Conservation (phyloP, 2,797 vertebrate species). For the Paramormyrops hopkinsi region DNA sequence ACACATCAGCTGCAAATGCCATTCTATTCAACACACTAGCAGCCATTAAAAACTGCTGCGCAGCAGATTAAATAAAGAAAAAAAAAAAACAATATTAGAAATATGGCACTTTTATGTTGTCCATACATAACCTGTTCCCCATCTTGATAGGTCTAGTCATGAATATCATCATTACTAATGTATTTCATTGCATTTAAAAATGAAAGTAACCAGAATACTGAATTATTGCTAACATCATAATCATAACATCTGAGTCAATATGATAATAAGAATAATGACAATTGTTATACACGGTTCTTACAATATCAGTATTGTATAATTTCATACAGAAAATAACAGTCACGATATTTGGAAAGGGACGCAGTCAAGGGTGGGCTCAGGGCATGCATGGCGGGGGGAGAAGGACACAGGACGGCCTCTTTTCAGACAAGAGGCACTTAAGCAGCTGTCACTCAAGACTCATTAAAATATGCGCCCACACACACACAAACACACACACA, state of each 20-base stretch:
- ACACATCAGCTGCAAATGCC: slow-evolving; percentile 51
- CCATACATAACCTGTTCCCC: slow-evolving; percentile 50
- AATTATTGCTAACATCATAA: slow-evolving; percentile 67
- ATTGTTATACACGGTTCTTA: slow-evolving; percentile 22
- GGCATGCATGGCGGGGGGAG: slow-evolving; percentile 54
- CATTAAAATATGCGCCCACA: slow-evolving; percentile 13
- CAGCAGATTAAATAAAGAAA: slow-evolving; percentile 34
- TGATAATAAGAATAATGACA: slow-evolving; percentile 33
- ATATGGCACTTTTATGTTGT: slow-evolving; percentile 60
- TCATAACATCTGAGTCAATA: slow-evolving; percentile 43
- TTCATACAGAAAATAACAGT: slow-evolving; percentile 63
- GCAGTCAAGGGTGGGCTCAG: slow-evolving; percentile 35
- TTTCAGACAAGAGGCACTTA: slow-evolving; percentile 43
- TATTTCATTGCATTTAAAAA: slow-evolving; percentile 57
- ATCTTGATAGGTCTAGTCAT: slow-evolving; percentile 19
- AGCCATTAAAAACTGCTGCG: slow-evolving; percentile 43
- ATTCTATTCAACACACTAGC: slow-evolving; percentile 49
- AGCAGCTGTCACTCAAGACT: slow-evolving; percentile 45
- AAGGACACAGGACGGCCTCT: slow-evolving; percentile 34
- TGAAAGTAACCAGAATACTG: slow-evolving; percentile 51
- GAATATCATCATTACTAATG: slow-evolving; percentile 43
- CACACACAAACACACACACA: slow-evolving; percentile 30
- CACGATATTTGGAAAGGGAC: slow-evolving; percentile 46
- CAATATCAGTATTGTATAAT: slow-evolving; percentile 38
- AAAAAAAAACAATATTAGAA: slow-evolving; percentile 26